These are phyloP conservation scores for Linurgus olivaceus DNA, from an alignment of 2,797 vertebrate species.

Conservation along the genomic window DNA sequence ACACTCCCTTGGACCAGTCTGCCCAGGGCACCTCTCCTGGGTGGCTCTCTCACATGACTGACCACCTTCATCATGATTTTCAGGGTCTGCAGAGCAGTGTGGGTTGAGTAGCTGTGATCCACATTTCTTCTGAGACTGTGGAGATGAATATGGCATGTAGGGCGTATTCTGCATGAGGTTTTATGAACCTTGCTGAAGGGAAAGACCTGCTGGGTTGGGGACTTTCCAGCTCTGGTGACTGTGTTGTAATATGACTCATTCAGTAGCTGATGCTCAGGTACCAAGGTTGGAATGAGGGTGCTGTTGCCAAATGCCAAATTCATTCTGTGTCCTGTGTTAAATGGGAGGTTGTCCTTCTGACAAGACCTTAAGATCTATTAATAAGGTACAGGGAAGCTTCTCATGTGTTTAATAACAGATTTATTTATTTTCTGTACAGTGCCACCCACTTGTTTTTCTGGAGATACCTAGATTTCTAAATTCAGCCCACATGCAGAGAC, in stretches of 20 bases:
- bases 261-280: not conserved
- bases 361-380: not conserved
- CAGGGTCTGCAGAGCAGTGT: not conserved
- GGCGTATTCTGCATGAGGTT: not conserved
- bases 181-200: not conserved
- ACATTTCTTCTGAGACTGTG: not conserved
- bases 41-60: not conserved
- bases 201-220: not conserved
- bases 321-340: not conserved
- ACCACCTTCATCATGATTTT: not conserved
- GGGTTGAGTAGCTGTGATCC: not conserved
- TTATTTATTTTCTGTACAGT: not conserved
- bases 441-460: not conserved
- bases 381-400: not conserved
- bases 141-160: not conserved
- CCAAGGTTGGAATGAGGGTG: not conserved
- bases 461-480: not conserved
- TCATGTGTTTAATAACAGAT: not conserved
- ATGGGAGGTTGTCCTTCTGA: not conserved
- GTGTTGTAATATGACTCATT: not conserved
- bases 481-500: not conserved
- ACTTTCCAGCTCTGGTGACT: conserved; percentile 9
- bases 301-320: not conserved
- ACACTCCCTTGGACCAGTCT: not conserved
- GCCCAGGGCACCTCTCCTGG: not conserved